Evolutionary conservation across 2,888 invertebrate genomes (phyloP).

Genomic region (Pachliopta kotzebuea): DNA sequence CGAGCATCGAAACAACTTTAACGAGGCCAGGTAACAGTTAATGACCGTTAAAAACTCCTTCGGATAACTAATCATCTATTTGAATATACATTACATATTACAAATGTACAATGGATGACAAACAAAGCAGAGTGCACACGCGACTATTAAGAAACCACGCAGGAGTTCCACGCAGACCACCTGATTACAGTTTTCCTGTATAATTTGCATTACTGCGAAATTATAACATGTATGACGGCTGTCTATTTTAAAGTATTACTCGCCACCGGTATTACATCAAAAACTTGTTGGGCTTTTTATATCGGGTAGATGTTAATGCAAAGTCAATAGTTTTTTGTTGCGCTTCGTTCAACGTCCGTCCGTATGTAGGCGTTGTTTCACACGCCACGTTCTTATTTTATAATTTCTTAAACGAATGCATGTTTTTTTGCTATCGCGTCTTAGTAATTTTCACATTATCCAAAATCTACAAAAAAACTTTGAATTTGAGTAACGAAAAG

Average conservation of each 20-base stretch:
- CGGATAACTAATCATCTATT: conserved; percentile 52
- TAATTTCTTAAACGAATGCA: conserved; percentile 16
- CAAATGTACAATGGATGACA: conserved; percentile 36
- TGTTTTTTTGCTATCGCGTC: background rate
- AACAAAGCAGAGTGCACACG: background rate
- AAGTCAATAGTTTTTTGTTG: background rate
- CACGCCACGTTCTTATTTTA: conserved; percentile 19
- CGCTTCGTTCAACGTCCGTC: background rate
- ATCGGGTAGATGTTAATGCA: conserved; percentile 4
- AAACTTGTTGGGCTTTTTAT: conserved; percentile 15
- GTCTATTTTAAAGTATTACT: conserved; percentile 12
- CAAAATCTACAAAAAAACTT: too few relatives aligned
- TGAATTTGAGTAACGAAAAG: too few relatives aligned
- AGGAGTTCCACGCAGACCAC: background rate
- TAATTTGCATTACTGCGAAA: conserved; percentile 2
- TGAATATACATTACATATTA: conserved; percentile 40
- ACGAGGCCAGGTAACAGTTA: conserved; percentile 69
- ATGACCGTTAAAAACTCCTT: conserved; percentile 70
- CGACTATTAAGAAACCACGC: background rate
- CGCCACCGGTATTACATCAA: conserved; percentile 4
- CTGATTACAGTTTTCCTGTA: background rate
- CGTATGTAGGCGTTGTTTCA: background rate
- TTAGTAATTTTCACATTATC: too few relatives aligned
- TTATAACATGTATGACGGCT: background rate
- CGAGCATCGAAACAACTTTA: conserved; percentile 55